A percentile compares a stretch with the other conserved stretches of the same genome.
Conservation (phyloP, 2,888 invertebrate genomes). For the Temnothorax ravouxi region DNA sequence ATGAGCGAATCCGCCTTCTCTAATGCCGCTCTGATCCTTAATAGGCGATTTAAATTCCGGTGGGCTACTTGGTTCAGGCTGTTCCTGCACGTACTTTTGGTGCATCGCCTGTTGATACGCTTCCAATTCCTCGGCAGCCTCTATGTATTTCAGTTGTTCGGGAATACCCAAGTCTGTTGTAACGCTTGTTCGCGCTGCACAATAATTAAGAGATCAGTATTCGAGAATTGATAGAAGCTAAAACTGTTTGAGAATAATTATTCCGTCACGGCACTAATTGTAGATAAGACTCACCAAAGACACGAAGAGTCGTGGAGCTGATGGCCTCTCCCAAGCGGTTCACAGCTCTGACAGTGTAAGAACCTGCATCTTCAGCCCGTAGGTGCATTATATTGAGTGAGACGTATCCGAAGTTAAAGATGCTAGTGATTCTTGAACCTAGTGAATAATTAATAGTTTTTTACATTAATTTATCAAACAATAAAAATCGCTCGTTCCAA, state of each 20-base stretch:
- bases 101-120: slow-evolving; percentile 94
- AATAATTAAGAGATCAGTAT: not conserved
- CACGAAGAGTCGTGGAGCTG: slow-evolving; percentile 92
- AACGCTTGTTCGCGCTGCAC: slow-evolving; percentile 91
- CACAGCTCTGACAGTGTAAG: slow-evolving; percentile 96
- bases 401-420: slow-evolving; percentile 99
- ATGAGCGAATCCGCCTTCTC: slow-evolving; percentile 97
- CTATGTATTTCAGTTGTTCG: slow-evolving; percentile 96
- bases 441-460: slow-evolving; percentile 25
- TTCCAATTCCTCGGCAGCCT: slow-evolving; percentile 96
- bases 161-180: slow-evolving; percentile 95
- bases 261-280: not conserved
- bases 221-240: not conserved
- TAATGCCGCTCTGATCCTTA: slow-evolving; percentile 94
- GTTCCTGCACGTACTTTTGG: slow-evolving; percentile 93
- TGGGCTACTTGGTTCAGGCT: slow-evolving; percentile 92
- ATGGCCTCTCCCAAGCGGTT: slow-evolving; percentile 97
- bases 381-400: slow-evolving; percentile 99
- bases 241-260: not conserved
- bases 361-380: slow-evolving; percentile 99
- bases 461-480: not conserved
- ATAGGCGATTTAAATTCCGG: slow-evolving; percentile 96
- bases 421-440: slow-evolving; percentile 97
- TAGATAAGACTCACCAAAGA: slow-evolving; percentile 87
- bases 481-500: not conserved